Evolutionary conservation across 1,140 invertebrate genomes (phyloP), one percentile per base, ranked within the genome.

Genomic region (Caenorhabditis tropicalis): DNA sequence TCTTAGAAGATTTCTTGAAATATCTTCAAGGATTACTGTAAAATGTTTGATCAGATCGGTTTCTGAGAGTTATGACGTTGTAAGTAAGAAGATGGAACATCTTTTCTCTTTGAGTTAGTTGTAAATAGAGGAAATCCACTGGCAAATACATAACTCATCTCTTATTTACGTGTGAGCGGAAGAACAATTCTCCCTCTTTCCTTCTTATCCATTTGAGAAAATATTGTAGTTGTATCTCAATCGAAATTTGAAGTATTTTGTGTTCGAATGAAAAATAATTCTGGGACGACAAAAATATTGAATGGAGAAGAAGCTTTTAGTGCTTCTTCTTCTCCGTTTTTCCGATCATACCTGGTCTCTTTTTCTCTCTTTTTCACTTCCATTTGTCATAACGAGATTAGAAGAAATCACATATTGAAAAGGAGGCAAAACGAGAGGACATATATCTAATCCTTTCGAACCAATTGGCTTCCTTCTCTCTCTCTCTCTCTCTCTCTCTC

Each of bases 391-490:
- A 74, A 74, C 65, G 43, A 74, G 65, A 74, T 74, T 74, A 74
- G 65, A 74, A 74, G n/a, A 43, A 74, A 33, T 6, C 12, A 5
- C 12, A 43, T 43, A 43, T 43, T 5, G 12, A 43, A 43, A 43
- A 12, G 12, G 39, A 29, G 31, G 33, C 31, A 27, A 19, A 27
- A 19, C 21, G 31, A 65, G 12, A 24, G 31, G n/a, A 21, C 15
- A 12, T 65, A n/a, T 33, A 2, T 36, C 53, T 56, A 56, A 74
- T 43, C 36, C 58, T 74, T 21, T 46, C 36, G 21, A 74, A 74
- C 65, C 65, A 74, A 74, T 74, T 74, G 65, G 65, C 65, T 74
- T 56, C 53, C 49, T 51, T 16, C 36, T 70, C n/a, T n/a, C n/a
- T n/a, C n/a, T n/a, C n/a, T n/a, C n/a, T n/a, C n/a, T 36, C 60